A percentile compares a stretch with the other conserved stretches of the same genome.
Evolutionary conservation across 2,113 vertebrate genomes (phyloP).

Genomic region (Bungarus multicinctus): DNA sequence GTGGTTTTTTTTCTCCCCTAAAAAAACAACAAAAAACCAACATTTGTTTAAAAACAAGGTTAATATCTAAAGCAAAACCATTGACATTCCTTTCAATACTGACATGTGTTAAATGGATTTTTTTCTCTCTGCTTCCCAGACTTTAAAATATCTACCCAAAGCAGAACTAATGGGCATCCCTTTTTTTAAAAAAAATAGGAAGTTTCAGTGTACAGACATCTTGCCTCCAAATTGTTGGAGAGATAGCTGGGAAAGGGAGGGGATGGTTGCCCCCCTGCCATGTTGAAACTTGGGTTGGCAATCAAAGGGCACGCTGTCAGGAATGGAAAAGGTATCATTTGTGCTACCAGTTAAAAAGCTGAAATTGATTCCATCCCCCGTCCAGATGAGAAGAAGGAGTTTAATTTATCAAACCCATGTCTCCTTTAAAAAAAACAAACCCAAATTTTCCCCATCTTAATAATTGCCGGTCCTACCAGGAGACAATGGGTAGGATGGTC

Average conservation of each 20-base stretch:
- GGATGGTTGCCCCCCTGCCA: accelerated
- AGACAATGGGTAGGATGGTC: not conserved
- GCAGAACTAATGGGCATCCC: conserved; percentile 27
- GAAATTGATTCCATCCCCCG: not conserved
- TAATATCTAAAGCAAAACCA: conserved; percentile 30
- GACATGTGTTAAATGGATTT: conserved; percentile 34
- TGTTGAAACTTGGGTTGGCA: not conserved
- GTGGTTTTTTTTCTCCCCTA: not conserved
- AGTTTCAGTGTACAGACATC: not conserved
- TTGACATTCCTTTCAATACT: not conserved
- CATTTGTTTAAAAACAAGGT: not conserved
- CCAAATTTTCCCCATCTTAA: not conserved
- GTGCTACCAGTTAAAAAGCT: not conserved
- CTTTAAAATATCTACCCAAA: conserved; percentile 24
- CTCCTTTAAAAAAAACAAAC: no score
- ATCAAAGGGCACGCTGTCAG: not conserved
- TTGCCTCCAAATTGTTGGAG: conserved; percentile 12
- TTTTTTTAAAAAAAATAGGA: conserved; percentile 6
- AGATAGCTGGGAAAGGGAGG: not conserved
- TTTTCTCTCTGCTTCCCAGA: conserved; percentile 21
- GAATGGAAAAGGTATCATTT: not conserved
- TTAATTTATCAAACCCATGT: not conserved
- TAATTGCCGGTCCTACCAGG: not conserved
- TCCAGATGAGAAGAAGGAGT: not conserved
- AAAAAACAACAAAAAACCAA: not conserved